Evolutionary conservation across 2,888 invertebrate species (phyloP), one percentile per base, ranked within the genome.

Genomic region (Lithophane ornitopus): DNA sequence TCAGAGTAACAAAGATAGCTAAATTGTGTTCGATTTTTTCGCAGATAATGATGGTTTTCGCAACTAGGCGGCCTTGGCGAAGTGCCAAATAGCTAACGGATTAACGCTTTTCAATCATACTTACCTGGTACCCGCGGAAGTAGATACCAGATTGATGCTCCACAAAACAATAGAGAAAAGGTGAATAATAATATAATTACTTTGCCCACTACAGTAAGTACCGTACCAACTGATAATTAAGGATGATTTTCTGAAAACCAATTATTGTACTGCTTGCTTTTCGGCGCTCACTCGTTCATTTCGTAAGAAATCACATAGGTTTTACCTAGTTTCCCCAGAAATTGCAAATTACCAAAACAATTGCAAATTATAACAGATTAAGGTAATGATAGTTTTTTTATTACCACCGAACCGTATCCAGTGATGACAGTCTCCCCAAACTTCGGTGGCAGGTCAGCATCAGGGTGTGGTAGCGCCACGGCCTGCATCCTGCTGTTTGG

Each of bases 361-460:
- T n/a, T 12, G n/a, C n/a, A n/a, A n/a, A n/a, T n/a, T n/a, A n/a
- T n/a, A 54, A 11, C n/a, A 54, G 39, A 41, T 74, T 34, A 78
- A 49, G 34, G 34, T 49, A 0, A 39, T 2, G 8, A 22, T n/a
- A 2, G 28, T 61, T 83, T 67, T 67, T 70, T 6, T 46, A 67
- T 91, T 92, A 96, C 96, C 93, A 96, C 96, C 68, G 96, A 94
- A 63, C 96, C 96, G 76, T 91, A 96, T 77, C 96, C 96, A 12
- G 96, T 96, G 82, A 96, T 94, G 3, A 96, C 93, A 0, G 93
- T 93, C 84, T 96, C 96, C 0, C 96, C 96, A 69, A 92, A 94
- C 65, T 86, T 74, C 0, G 91, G 89, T 0, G 95, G 94, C 34
- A 94, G 81, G 26, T 94, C 93, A 0, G 92, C 81, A 46, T 93